phyloP scores from a whole-genome alignment of 2,113 vertebrate genomes.

The Onychostruthus taczanowskii region DNA sequence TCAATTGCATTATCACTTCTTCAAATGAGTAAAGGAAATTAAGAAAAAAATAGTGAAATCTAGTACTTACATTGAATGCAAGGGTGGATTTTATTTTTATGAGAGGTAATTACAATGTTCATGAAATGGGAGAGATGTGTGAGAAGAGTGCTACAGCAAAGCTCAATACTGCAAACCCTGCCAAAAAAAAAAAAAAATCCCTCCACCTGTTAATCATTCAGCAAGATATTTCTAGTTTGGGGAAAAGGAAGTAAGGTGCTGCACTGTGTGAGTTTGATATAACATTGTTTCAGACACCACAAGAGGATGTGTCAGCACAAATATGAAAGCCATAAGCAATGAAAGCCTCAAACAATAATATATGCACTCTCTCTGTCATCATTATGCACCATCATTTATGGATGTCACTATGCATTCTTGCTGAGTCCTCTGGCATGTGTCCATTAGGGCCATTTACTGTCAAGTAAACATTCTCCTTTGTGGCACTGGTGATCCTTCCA shows the following conservation, averaged over 20 bases:
- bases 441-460: slow-evolving; percentile 45
- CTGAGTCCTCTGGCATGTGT: slow-evolving; percentile 14
- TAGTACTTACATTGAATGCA: neutral
- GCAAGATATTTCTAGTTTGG: neutral
- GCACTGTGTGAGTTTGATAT: neutral
- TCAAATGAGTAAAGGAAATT: neutral
- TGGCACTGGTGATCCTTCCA: neutral
- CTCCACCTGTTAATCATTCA: neutral
- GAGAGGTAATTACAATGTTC: neutral
- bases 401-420: neutral
- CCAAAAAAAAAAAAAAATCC: neutral
- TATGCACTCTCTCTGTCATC: neutral
- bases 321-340: slow-evolving; percentile 14
- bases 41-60: neutral
- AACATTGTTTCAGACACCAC: neutral
- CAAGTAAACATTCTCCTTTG: neutral
- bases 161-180: neutral
- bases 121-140: neutral
- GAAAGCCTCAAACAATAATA: slow-evolving; percentile 13
- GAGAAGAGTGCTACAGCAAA: neutral
- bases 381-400: neutral
- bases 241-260: neutral
- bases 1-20: neutral
- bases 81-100: neutral
- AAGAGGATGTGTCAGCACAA: slow-evolving; percentile 13